phyloP scores from a whole-genome alignment of 1,140 invertebrate genomes.

The Apis dorsata region DNA sequence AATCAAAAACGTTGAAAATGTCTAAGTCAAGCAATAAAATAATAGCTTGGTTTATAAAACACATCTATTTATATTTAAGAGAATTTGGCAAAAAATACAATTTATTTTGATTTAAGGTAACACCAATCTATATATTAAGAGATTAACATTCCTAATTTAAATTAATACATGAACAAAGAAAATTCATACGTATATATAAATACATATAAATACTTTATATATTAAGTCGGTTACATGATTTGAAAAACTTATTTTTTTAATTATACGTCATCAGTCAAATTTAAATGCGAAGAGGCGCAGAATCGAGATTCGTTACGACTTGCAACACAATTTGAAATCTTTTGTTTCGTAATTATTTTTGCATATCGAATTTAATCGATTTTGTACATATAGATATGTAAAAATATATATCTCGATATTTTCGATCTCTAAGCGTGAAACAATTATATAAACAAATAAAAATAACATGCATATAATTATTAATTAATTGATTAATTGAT shows the following conservation, averaged over 20 bases:
- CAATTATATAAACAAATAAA: slow-evolving; percentile 1
- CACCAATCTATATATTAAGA: not conserved
- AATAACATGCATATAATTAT: slow-evolving; percentile 17
- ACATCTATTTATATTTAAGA: not conserved
- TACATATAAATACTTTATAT: not conserved
- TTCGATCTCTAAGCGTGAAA: not conserved
- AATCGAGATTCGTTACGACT: not conserved
- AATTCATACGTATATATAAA: not conserved
- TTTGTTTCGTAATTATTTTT: not conserved
- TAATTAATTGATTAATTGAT: slow-evolving; percentile 19
- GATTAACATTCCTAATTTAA: slow-evolving; percentile 29
- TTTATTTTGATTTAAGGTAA: slow-evolving; percentile 7
- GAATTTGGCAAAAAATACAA: not conserved
- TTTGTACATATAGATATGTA: slow-evolving; percentile 22
- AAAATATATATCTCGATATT: not conserved
- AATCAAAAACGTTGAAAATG: not conserved
- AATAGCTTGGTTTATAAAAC: not conserved
- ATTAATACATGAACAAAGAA: not conserved
- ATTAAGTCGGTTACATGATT: slow-evolving; percentile 6
- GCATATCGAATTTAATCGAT: slow-evolving; percentile 13
- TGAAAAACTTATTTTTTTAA: not conserved
- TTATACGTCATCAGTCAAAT: not conserved
- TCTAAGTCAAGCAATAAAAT: not conserved
- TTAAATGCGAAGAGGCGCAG: not conserved
- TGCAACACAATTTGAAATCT: not conserved